A percentile compares a stretch with the other conserved stretches of the same genome.
These are phyloP conservation scores for Stegodyphus mimosarum DNA, from an alignment of 1,140 invertebrate species.

Conservation along the genomic window DNA sequence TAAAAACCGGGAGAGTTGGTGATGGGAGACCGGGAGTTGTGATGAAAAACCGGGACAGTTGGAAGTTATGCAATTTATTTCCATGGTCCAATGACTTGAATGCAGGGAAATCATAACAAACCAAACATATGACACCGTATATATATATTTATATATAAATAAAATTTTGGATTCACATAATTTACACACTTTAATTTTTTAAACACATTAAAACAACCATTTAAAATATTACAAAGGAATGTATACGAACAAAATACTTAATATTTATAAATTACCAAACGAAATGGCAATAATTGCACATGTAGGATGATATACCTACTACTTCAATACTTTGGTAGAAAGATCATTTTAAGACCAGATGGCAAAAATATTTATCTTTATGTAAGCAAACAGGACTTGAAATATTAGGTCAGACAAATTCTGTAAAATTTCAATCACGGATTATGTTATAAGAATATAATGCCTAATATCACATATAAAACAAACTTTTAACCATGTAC, in stretches of 20 bases:
- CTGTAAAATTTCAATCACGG: background rate
- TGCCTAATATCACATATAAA: background rate
- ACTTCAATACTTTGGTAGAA: constrained; percentile 58
- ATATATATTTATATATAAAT: too few relatives aligned
- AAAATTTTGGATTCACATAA: too few relatives aligned
- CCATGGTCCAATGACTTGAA: too few relatives aligned
- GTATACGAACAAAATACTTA: constrained; percentile 43
- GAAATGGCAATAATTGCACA: constrained; percentile 45
- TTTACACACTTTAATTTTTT: too few relatives aligned
- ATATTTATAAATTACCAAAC: constrained; percentile 13
- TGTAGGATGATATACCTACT: constrained; percentile 30
- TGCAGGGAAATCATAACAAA: too few relatives aligned
- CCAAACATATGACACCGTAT: too few relatives aligned
- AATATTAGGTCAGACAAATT: background rate
- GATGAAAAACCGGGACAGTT: too few relatives aligned
- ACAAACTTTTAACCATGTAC: background rate
- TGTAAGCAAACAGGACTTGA: constrained; percentile 48
- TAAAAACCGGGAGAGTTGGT: too few relatives aligned
- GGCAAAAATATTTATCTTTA: constrained; percentile 56
- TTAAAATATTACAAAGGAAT: constrained; percentile 22
- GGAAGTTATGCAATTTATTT: too few relatives aligned
- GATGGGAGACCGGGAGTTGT: too few relatives aligned
- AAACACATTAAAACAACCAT: too few relatives aligned
- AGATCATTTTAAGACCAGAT: constrained; percentile 55
- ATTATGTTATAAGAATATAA: background rate